A percentile compares a stretch with the other conserved stretches of the same genome.
Conservation (phyloP, 2,797 vertebrate genomes). For the Acropternis orthonyx region DNA sequence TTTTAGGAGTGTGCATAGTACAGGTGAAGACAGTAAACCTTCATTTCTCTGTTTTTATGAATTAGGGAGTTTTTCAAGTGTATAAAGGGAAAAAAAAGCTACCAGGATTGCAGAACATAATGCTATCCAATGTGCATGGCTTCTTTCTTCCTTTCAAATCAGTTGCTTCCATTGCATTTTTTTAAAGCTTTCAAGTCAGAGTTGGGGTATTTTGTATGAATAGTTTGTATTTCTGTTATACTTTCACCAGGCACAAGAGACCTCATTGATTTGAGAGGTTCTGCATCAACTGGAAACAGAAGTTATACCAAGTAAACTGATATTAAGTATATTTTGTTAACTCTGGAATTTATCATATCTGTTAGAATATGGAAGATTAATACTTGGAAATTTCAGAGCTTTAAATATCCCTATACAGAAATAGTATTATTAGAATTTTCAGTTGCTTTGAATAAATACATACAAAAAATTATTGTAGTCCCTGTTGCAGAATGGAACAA, state of each 20-base stretch:
- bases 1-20: neutral
- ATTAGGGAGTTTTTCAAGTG: neutral
- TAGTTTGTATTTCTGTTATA: neutral
- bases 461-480: neutral
- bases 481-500: neutral
- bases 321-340: neutral
- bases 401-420: neutral
- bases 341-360: neutral
- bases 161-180: neutral
- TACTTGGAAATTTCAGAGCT: neutral
- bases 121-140: neutral
- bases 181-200: neutral
- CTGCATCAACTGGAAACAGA: neutral
- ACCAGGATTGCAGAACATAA: neutral
- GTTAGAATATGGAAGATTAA: neutral
- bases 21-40: neutral
- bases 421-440: neutral
- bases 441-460: neutral
- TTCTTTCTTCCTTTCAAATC: neutral
- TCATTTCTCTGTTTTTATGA: neutral
- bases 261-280: neutral
- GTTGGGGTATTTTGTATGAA: neutral
- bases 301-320: neutral
- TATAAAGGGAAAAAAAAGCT: neutral
- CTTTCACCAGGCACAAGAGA: neutral